A percentile compares a stretch with the other conserved stretches of the same genome.
These are phyloP conservation scores for Hemistola chrysoprasaria DNA, from an alignment of 2,888 invertebrate genomes.

Conservation along the genomic window DNA sequence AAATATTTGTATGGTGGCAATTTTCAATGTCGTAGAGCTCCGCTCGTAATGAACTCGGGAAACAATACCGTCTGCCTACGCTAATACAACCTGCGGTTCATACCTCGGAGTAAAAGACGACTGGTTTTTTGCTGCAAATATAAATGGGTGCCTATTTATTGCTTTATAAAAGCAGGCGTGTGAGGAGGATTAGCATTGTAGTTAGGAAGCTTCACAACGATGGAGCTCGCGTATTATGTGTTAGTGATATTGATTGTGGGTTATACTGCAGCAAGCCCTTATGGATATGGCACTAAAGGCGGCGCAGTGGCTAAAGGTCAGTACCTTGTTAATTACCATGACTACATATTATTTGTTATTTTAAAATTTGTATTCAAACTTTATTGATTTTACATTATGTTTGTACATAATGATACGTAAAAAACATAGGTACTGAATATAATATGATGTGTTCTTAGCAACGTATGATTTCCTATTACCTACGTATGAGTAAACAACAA, in stretches of 20 bases:
- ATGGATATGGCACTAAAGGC: slow-evolving; percentile 68
- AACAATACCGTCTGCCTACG: slow-evolving; percentile 59
- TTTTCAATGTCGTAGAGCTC: slow-evolving; percentile 42
- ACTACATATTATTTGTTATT: no score
- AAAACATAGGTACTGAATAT: no score
- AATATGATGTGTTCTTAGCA: not conserved
- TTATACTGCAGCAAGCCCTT: slow-evolving; percentile 56
- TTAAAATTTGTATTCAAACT: no score
- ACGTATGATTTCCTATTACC: slow-evolving; percentile 12
- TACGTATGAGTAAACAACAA: no score
- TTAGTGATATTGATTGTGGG: slow-evolving; percentile 53
- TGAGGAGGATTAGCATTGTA: slow-evolving; percentile 62
- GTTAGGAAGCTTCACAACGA: slow-evolving; percentile 66
- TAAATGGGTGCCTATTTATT: slow-evolving; percentile 66
- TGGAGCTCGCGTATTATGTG: slow-evolving; percentile 64
- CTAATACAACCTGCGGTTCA: slow-evolving; percentile 62
- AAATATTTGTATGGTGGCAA: slow-evolving; percentile 40
- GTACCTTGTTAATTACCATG: slow-evolving; percentile 28
- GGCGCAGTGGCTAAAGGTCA: slow-evolving; percentile 65
- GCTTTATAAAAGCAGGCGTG: slow-evolving; percentile 73
- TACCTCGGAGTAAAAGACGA: slow-evolving; percentile 68
- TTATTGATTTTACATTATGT: no score
- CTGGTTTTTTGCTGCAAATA: slow-evolving; percentile 71
- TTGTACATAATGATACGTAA: no score
- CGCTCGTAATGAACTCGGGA: slow-evolving; percentile 48